Conservation (phyloP, 2,797 vertebrate species). For the Gephyroberyx darwinii region DNA sequence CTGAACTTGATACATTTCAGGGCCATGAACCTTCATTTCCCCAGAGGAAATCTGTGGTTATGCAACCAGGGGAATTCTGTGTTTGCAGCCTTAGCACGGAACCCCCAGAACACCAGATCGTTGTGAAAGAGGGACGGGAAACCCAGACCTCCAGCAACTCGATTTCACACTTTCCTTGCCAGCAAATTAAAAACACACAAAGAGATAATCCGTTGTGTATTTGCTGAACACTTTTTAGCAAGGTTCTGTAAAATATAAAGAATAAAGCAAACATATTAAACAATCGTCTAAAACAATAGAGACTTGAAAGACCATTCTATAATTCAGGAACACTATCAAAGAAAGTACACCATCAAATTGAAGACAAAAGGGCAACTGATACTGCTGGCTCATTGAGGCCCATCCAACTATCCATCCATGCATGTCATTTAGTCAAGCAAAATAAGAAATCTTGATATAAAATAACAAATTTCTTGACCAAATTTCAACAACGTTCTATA, state of each 20-base stretch:
- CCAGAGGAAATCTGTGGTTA: slow-evolving; percentile 65
- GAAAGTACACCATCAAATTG: background rate
- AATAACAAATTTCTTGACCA: too few relatives aligned
- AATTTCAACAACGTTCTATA: too few relatives aligned
- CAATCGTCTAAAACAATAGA: background rate
- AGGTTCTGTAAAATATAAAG: too few relatives aligned
- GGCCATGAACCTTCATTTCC: slow-evolving; percentile 68
- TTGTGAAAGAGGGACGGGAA: slow-evolving; percentile 42
- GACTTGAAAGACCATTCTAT: background rate
- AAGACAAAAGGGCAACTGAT: background rate
- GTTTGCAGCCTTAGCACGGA: slow-evolving; percentile 65
- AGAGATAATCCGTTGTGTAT: slow-evolving; percentile 21
- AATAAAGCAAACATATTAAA: too few relatives aligned
- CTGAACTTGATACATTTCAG: slow-evolving; percentile 74
- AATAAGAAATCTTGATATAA: too few relatives aligned
- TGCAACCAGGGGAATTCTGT: slow-evolving; percentile 70
- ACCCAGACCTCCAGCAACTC: slow-evolving; percentile 35
- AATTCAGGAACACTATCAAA: background rate
- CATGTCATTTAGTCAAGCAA: too few relatives aligned
- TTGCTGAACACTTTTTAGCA: too few relatives aligned
- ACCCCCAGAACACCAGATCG: slow-evolving; percentile 51
- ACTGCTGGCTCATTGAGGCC: background rate
- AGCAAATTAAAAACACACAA: slow-evolving; percentile 20
- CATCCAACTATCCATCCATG: background rate
- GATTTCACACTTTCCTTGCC: slow-evolving; percentile 31